Evolutionary conservation across 1,140 invertebrate species (phyloP), one percentile per base, ranked within the genome.

Genomic region (Drosophila erecta): DNA sequence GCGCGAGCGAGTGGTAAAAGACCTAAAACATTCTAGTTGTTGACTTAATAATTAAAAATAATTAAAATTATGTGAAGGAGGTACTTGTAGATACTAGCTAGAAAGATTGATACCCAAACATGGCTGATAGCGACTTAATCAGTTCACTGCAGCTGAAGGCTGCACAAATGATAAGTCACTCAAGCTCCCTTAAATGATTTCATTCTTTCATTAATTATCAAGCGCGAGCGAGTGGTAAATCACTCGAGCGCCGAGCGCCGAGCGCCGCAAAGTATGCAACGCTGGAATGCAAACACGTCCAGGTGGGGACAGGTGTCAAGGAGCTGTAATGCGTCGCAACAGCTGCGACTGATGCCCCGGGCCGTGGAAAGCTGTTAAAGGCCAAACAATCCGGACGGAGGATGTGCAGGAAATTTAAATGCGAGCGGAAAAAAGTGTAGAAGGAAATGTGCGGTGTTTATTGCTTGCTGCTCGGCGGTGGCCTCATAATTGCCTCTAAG

Each of bases 181-280:
- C 14, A n/a, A 60, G 22, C 47, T 3, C 27, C 33, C 4, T 11
- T 12, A 22, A 37, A 50, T 60, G 46, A 49, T 5, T 73, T 80
- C 44, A 33, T 53, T 80, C 44, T 17, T 53, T 20, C 15, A 66
- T 66, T 11, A 41, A 40, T 64, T 35, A 35, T n/a, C 10, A n/a
- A 0, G 8, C 12, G 15, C 27, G 11, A 15, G n/a, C 35, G 15
- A 30, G 15, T 17, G 24, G 37, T 43, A 54, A 54, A 43, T 46
- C 24, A 56, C 22, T 38, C 24, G n/a, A 43, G 7, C 14, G 41
- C 47, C 24, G n/a, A 43, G 7, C 14, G 41, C 47, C 24, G 43
- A 14, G 37, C 38, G 65, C 83, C 50, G 47, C 47, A 57, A 84
- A 84, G 65, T 86, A 79, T 86, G 83, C 83, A 70, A 15, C 27